Percentiles rank a stretch among this genome's conserved stretches.
phyloP scores from a whole-genome alignment of 2,888 invertebrate species.

The Serrognathus titanus region DNA sequence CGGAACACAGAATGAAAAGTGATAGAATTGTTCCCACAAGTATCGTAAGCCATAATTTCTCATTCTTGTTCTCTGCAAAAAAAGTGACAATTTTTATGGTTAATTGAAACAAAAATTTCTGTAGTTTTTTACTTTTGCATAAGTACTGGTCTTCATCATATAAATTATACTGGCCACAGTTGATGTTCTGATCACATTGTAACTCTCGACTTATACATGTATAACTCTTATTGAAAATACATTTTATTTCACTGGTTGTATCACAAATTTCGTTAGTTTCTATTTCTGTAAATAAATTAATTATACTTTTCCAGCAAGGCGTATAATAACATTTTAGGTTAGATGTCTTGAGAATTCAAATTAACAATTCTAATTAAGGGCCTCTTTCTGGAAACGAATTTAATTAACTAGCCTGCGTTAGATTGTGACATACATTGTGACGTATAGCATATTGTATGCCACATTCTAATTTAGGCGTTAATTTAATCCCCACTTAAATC shows the following conservation, averaged over 20 bases:
- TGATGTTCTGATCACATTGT: constrained; percentile 27
- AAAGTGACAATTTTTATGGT: not conserved
- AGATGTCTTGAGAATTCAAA: not conserved
- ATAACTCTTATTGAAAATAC: constrained; percentile 15
- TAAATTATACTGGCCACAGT: constrained; percentile 21
- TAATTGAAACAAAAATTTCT: not conserved
- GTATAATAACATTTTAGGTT: not conserved
- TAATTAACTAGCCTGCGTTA: no score
- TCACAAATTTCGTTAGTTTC: constrained; percentile 13
- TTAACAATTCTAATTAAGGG: no score
- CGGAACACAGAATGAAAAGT: constrained; percentile 4
- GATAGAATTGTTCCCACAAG: not conserved
- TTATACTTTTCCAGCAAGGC: no score
- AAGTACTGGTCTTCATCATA: constrained; percentile 26
- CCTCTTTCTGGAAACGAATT: no score
- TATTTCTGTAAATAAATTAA: constrained; percentile 16
- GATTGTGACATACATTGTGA: no score
- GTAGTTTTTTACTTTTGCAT: constrained; percentile 15
- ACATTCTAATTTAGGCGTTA: no score
- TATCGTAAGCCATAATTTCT: not conserved
- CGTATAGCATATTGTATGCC: no score
- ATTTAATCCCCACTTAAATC: no score
- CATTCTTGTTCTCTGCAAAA: not conserved
- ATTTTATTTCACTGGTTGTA: constrained; percentile 17
- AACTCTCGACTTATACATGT: constrained; percentile 26